Conservation (phyloP, 2,113 vertebrate genomes). For the Indri indri region DNA sequence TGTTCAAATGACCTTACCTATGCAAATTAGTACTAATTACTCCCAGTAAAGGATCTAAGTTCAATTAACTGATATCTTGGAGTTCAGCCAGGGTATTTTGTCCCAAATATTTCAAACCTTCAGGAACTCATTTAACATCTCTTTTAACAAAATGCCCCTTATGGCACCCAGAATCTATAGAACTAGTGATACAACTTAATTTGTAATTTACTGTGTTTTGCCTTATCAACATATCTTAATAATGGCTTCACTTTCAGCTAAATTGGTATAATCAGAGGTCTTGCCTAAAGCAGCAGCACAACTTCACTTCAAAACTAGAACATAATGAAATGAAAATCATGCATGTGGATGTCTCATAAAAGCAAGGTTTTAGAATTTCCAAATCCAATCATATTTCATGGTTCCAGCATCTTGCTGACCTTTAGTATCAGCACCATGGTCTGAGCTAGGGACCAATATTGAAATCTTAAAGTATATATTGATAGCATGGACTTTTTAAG, state of each 20-base stretch:
- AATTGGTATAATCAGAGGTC: constrained; percentile 16
- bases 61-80: constrained; percentile 69
- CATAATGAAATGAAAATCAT: neutral
- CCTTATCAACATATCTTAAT: constrained; percentile 48
- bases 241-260: constrained; percentile 1
- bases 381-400: neutral
- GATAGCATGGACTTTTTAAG: neutral
- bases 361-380: constrained; percentile 2
- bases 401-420: neutral
- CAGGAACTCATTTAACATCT: constrained; percentile 53
- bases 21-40: constrained; percentile 71
- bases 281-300: neutral
- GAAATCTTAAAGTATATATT: neutral
- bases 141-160: constrained; percentile 55
- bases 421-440: neutral
- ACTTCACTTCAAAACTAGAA: neutral
- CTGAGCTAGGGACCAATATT: fast-evolving
- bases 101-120: constrained; percentile 71
- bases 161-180: constrained; percentile 15
- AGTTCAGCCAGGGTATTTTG: constrained; percentile 44
- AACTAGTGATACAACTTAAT: constrained; percentile 1
- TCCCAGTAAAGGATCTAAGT: constrained; percentile 58
- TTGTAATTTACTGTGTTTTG: constrained; percentile 53
- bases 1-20: constrained; percentile 73
- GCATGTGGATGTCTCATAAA: neutral